Evolutionary conservation across 2,888 invertebrate species (phyloP).

Genomic region (Ashinkailepas kermadecensis): DNA sequence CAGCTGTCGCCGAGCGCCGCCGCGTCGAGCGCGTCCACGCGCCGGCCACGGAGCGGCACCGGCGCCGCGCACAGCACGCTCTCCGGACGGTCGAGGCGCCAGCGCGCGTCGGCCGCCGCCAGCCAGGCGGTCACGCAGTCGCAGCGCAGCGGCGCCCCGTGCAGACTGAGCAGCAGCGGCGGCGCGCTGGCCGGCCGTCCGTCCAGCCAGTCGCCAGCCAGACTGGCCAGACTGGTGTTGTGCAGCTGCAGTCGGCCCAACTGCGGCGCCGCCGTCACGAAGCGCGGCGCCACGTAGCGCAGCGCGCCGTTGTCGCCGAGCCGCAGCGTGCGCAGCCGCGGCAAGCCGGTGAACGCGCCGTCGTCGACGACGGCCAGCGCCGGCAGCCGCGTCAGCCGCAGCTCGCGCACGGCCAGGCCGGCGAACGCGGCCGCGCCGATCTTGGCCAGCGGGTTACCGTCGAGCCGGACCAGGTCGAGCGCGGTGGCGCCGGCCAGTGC

Average conservation of each 20-base stretch:
- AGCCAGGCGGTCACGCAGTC: constrained; percentile 42
- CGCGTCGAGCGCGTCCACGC: constrained; percentile 36
- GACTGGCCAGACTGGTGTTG: constrained; percentile 42
- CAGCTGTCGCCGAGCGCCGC: constrained; percentile 37
- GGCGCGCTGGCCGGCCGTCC: constrained; percentile 28
- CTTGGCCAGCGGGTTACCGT: constrained; percentile 32
- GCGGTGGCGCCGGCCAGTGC: constrained; percentile 30
- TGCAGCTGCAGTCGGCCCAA: constrained; percentile 41
- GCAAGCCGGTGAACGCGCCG: constrained; percentile 42
- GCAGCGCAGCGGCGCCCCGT: constrained; percentile 44
- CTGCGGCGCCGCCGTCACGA: constrained; percentile 41
- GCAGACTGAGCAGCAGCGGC: constrained; percentile 39
- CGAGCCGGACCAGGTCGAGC: constrained; percentile 27
- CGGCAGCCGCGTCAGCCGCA: constrained; percentile 41
- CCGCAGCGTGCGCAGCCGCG: constrained; percentile 39
- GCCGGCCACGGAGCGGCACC: constrained; percentile 34
- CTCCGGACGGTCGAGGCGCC: constrained; percentile 36
- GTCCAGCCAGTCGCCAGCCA: constrained; percentile 39
- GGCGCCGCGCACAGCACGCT: constrained; percentile 41
- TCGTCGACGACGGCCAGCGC: constrained; percentile 41
- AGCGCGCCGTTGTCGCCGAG: constrained; percentile 43
- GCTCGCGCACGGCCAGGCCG: constrained; percentile 38
- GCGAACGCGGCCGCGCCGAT: constrained; percentile 36
- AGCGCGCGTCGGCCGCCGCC: neutral
- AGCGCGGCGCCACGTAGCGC: constrained; percentile 42